Percentiles rank a stretch among this genome's conserved stretches.
Evolutionary conservation across 2,888 invertebrate genomes (phyloP).

Genomic region (Callyntrura guangdongensis): DNA sequence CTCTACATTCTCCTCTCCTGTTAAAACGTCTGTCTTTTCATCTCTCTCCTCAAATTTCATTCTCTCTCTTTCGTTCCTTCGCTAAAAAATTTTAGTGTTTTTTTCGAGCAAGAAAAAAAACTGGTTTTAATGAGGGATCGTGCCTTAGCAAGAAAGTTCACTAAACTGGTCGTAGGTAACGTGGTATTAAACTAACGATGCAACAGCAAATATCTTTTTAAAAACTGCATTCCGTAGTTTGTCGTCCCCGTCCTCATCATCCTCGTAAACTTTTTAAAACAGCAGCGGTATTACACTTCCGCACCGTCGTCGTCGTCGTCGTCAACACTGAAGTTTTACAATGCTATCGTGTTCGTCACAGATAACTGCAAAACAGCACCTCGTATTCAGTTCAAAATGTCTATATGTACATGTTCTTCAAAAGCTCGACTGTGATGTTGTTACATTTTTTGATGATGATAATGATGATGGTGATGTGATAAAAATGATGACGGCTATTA

Average conservation of each 20-base stretch:
- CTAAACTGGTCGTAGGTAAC: conserved; percentile 70
- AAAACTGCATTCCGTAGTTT: conserved; percentile 64
- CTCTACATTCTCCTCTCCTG: conserved; percentile 11
- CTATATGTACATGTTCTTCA: neutral
- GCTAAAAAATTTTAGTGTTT: conserved; percentile 29
- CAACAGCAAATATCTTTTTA: neutral
- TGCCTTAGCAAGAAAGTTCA: conserved; percentile 73
- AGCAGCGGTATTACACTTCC: conserved; percentile 70
- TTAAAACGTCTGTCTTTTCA: neutral
- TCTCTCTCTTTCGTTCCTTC: neutral
- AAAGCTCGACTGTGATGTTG: neutral
- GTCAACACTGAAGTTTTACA: neutral
- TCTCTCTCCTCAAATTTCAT: too few species aligned
- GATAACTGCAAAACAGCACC: neutral
- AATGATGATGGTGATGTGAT: conserved; percentile 15
- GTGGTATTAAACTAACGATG: conserved; percentile 19
- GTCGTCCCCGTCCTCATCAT: neutral
- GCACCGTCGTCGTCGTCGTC: conserved; percentile 31
- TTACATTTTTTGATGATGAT: neutral
- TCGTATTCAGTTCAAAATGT: neutral
- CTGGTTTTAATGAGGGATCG: conserved; percentile 71
- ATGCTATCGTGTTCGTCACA: neutral
- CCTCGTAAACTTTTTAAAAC: neutral
- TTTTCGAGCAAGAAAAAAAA: conserved; percentile 45
- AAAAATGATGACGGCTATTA: neutral